Base-by-base conservation (phyloP, 2,113 vertebrate species). In the Callithrix jacchus region DNA sequence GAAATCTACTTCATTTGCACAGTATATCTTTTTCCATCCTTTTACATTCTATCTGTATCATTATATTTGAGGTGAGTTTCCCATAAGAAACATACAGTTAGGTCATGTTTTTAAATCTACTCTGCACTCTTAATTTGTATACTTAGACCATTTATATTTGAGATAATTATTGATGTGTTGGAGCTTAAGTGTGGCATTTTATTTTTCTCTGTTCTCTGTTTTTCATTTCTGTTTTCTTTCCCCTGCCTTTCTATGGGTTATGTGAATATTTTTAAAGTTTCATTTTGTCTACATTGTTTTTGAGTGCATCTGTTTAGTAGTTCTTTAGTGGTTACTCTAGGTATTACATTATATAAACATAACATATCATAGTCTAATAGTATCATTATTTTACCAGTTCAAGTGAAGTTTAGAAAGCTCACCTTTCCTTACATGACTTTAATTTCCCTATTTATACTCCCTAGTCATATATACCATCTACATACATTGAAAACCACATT, bases 401-500 rank as follows among this genome's bases (percentile, higher is more conserved):
- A 85, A 79, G 7, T 92, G 71, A 91, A 91, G 37, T 80, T 96
- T 85, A 71, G 56, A 95, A 95, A 88, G 7, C 27, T 76, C 58
- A 77, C 77, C 35, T 37, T 12, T 87, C 52, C 87, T 54, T 81
- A 27, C 20, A n/a, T 87, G 30, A 61, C 45, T 92, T 86, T 87
- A 82, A 32, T 40, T 45, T 87, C 12, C 74, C 23, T 11, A 35
- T 89, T 95, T 89, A 68, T 68, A 86, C n/a, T 89, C 42, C 77
- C 37, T 25, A 49, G 16, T 89, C 49, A 49, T 54, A 37, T 88
- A 37, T 25, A 71, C 25, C 45, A 18, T 86, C 52, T 81, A 80
- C 23, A 64, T 37, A 95, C 35, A 45, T 35, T 88, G 68, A 76
- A 14, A 89, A 92, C n/a, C 47, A 47, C 42, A 83, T 40, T 13